Base-by-base conservation (phyloP, 2,888 invertebrate genomes). In the Phania funesta region DNA sequence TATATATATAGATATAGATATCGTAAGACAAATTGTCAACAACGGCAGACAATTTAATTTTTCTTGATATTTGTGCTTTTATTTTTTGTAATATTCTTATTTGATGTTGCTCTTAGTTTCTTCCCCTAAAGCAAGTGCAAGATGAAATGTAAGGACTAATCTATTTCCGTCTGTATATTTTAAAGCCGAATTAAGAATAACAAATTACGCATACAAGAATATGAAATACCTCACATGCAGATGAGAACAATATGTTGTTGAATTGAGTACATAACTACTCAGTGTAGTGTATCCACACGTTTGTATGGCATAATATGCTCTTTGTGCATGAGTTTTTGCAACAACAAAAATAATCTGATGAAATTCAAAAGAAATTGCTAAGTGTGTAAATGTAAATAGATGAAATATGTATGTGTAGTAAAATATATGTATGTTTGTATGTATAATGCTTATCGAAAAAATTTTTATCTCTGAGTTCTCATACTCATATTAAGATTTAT, bases 271-370 rank as follows among this genome's bases (percentile, higher is more conserved):
- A 26, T 44, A 76, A 76, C 56, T 38, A 22, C 24, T n/a, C 24
- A 68, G 60, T 68, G 50, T 22, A 75, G 9, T 7, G 16, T 7
- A 18, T 44, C 16, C 5, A 41, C 26, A 62, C 20, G 44, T 52
- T 76, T 68, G 44, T 76, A 8, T 50, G 32, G 32, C 60, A 68
- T 22, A 76, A 76, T 68, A 50, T 76, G 68, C 68, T 52, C 52
- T 76, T 60, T 6, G 52, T 48, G 58, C 8, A 44, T 16, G n/a
- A 38, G 4, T 38, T 38, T n/a, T n/a, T n/a, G n/a, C n/a, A 13
- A 3, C 16, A 56, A 18, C 46, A 46, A 20, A 44, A 22, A 35
- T 54, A 58, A n/a, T 1, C 65, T 48, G 35, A 74, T 56, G 22
- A 26, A 48, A 48, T 65, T 67, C 58, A 60, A 60, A 29, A 68